These are phyloP conservation scores for Strigamia maritima DNA, from an alignment of 2,888 invertebrate genomes.

Conservation along the genomic window DNA sequence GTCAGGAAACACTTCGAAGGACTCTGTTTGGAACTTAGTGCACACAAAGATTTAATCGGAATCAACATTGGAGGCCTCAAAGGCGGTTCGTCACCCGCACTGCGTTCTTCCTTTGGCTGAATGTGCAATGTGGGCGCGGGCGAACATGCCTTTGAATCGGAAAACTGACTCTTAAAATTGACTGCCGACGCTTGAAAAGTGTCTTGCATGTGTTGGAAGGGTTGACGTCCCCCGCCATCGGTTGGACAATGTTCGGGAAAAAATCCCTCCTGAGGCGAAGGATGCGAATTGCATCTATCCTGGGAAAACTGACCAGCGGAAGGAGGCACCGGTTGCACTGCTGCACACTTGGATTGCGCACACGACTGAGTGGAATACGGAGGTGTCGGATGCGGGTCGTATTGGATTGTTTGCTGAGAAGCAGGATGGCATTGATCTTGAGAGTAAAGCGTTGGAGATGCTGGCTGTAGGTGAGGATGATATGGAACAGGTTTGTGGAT, in stretches of 20 bases:
- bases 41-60: conserved; percentile 31
- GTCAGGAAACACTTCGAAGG: not conserved
- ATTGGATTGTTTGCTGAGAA: conserved; percentile 31
- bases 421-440: conserved; percentile 37
- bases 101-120: conserved; percentile 30
- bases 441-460: conserved; percentile 31
- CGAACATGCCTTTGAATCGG: conserved; percentile 6
- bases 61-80: conserved; percentile 26
- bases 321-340: not conserved
- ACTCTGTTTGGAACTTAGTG: not conserved
- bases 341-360: conserved; percentile 32
- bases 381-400: conserved; percentile 38
- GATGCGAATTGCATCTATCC: conserved; percentile 24
- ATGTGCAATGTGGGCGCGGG: conserved; percentile 35
- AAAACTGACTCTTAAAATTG: not conserved
- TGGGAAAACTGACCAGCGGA: conserved; percentile 14
- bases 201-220: conserved; percentile 22
- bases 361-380: conserved; percentile 39
- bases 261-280: conserved; percentile 34
- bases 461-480: conserved; percentile 44
- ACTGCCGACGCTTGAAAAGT: conserved; percentile 34
- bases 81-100: not conserved
- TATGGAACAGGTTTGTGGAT: conserved; percentile 47
- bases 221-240: conserved; percentile 26
- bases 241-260: conserved; percentile 35